Base-by-base conservation (phyloP, 1,140 invertebrate species). In the Scaptomyza hsui region DNA sequence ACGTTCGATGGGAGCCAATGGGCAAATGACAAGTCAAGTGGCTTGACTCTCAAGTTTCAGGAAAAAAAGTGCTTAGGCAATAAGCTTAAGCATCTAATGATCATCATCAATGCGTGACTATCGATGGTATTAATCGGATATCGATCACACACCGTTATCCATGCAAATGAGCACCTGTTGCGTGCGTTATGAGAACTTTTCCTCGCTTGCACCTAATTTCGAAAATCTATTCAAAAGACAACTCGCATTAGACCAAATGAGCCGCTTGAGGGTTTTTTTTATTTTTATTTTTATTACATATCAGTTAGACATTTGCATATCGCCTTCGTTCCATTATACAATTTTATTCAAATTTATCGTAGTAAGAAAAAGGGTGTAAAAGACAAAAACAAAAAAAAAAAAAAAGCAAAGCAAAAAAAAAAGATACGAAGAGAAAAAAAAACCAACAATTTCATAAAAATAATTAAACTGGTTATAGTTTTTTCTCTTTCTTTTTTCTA, bases 391-490 rank as follows among this genome's bases (percentile, higher is more conserved):
- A 10, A 47, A 52, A 48, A 63, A 59, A 35, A 24, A 60, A 55
- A 59, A 26, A 35, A 29, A 41, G 18, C 35, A 60, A 57, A 42
- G n/a, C n/a, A 21, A 21, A 21, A 9, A 45, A 52, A 42, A 63
- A 59, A 35, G 15, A 60, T 44, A 60, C 13, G 29, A 24, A 42
- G 16, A 32, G 52, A 57, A 41, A 56, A 55, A 55, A 41, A 61
- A 53, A 72, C 53, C 73, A 74, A 77, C 62, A 85, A 85, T 82
- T 88, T 88, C 73, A 86, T 70, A 76, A 78, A 82, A 88, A 86
- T 82, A 86, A 88, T 86, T 86, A 78, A 89, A 86, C 82, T 82
- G 82, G 82, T 86, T 86, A 88, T 88, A 74, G 73, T 72, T 65
- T 85, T 61, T 72, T 65, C 57, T 73, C 24, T 63, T 42, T 47